phyloP scores from a whole-genome alignment of 2,888 invertebrate genomes.

The Pachymerium ferrugineum region DNA sequence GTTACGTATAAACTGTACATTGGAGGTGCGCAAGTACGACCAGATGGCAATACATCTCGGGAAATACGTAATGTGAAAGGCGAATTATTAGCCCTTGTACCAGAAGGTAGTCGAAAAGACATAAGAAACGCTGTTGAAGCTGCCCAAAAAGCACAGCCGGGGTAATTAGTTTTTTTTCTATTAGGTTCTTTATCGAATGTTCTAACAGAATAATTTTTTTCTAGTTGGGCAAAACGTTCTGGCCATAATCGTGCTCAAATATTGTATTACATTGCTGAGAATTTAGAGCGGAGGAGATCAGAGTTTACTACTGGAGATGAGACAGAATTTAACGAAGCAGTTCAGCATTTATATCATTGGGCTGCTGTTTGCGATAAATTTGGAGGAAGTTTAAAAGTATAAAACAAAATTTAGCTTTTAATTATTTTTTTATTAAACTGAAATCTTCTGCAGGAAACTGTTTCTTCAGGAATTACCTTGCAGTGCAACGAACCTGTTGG shows the following conservation, averaged over 20 bases:
- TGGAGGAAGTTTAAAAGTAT: constrained; percentile 49
- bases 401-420: constrained; percentile 36
- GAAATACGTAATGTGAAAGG: constrained; percentile 43
- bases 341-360: constrained; percentile 49
- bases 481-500: constrained; percentile 49
- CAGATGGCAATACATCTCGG: constrained; percentile 48
- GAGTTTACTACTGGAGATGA: constrained; percentile 42
- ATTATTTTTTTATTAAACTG: constrained; percentile 38
- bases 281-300: constrained; percentile 45
- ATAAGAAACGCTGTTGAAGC: constrained; percentile 51
- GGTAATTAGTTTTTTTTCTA: background rate
- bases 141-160: constrained; percentile 51
- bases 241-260: constrained; percentile 50
- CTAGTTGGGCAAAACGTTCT: constrained; percentile 43
- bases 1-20: constrained; percentile 51
- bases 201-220: background rate
- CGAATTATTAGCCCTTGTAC: constrained; percentile 45
- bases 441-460: constrained; percentile 15
- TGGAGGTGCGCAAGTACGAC: constrained; percentile 51
- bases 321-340: constrained; percentile 39
- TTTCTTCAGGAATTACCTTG: constrained; percentile 45
- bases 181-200: background rate
- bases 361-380: constrained; percentile 49
- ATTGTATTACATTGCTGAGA: constrained; percentile 50
- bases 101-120: constrained; percentile 48